A percentile compares a stretch with the other conserved stretches of the same genome.
Evolutionary conservation across 2,113 vertebrate genomes (phyloP).

Genomic region (Rattus rattus): DNA sequence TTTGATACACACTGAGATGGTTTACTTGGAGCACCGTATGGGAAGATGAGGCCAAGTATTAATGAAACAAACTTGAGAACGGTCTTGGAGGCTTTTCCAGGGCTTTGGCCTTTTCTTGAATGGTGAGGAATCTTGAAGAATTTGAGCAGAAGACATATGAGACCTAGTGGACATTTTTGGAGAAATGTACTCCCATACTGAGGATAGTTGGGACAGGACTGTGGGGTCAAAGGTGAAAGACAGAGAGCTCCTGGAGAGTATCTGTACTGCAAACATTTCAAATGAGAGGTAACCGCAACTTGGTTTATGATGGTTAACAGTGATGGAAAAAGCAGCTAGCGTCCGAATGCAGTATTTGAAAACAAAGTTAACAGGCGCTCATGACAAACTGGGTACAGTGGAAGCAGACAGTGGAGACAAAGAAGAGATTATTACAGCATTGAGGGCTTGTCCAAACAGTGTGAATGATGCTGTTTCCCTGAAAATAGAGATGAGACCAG

Average conservation of each 20-base stretch:
- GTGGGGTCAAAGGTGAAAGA: not conserved
- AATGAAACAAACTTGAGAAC: not conserved
- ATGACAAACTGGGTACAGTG: not conserved
- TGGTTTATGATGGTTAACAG: not conserved
- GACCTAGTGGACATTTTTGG: slow-evolving; percentile 11
- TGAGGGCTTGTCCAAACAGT: not conserved
- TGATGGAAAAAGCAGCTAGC: not conserved
- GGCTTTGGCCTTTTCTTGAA: not conserved
- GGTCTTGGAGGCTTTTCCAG: not conserved
- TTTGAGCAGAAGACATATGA: slow-evolving; percentile 42
- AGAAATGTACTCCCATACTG: not conserved
- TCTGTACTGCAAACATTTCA: not conserved
- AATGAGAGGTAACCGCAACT: not conserved
- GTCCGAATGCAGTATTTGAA: not conserved
- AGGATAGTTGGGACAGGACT: not conserved
- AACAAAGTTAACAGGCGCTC: not conserved
- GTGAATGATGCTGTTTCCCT: not conserved
- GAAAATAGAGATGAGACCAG: not conserved
- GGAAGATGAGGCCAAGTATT: not conserved
- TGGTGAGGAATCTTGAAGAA: not conserved
- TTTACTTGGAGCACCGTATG: not conserved
- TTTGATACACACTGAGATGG: not conserved
- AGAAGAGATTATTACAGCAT: not conserved
- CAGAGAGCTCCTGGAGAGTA: not conserved
- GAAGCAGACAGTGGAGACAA: not conserved